Percentiles rank a stretch among this genome's conserved stretches.
These are phyloP conservation scores for Oreotrochilus melanogaster DNA, from an alignment of 2,113 vertebrate species.

Conservation along the genomic window DNA sequence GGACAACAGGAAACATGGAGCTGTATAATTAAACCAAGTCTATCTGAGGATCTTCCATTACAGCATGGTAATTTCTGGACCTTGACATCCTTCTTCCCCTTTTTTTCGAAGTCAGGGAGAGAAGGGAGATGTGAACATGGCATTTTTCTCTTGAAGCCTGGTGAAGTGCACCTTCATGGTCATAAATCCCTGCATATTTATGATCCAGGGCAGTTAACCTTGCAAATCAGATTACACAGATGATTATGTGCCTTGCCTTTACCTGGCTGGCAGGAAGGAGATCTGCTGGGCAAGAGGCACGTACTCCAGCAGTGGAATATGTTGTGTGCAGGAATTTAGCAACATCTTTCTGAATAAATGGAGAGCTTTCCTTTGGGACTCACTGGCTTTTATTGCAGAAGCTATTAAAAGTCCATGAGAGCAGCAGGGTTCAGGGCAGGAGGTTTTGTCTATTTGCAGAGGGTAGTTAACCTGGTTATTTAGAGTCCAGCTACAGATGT, in stretches of 20 bases:
- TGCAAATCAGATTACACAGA: constrained; percentile 67
- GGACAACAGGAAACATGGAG: constrained; percentile 65
- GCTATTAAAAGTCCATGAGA: constrained; percentile 59
- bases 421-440: constrained; percentile 63
- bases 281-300: not conserved
- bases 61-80: not conserved
- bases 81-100: not conserved
- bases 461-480: constrained; percentile 65
- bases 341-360: constrained; percentile 51
- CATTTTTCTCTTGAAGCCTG: constrained; percentile 6
- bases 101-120: not conserved
- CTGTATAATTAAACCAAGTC: constrained; percentile 74
- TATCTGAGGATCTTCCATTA: constrained; percentile 73
- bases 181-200: constrained; percentile 46
- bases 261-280: constrained; percentile 40
- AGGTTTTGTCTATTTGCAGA: constrained; percentile 41
- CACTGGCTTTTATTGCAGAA: constrained; percentile 55
- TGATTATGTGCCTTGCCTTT: constrained; percentile 41
- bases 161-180: not conserved
- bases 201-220: constrained; percentile 61
- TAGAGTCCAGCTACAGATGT: constrained; percentile 36
- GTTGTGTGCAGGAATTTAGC: constrained; percentile 25
- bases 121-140: not conserved
- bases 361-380: constrained; percentile 52
- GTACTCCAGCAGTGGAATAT: not conserved